Evolutionary conservation across 2,113 vertebrate species (phyloP), one percentile per base, ranked within the genome.

Genomic region (Lepisosteus oculatus): DNA sequence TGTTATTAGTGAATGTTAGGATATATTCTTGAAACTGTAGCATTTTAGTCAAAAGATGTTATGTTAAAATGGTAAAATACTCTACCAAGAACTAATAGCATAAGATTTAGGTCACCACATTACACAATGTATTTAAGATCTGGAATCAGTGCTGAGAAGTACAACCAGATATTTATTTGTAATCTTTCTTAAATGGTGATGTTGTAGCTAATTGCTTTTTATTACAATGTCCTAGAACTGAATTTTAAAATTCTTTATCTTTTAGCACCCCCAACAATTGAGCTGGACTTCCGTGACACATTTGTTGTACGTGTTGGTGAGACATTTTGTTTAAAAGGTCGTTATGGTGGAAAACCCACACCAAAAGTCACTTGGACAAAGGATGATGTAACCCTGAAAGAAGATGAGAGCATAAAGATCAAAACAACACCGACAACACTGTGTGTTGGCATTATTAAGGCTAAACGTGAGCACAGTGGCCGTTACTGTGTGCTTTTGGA

Each of bases 251-350:
- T 72, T 64, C 15, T 61, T 29, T 74, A 41, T 63, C 79, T 78
- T 85, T 72, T 80, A 99, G 97, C 95, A 86, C 97, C 97, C 13
- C 97, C 97, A 3, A 91, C 93, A 29, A 95, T 99, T 78, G 96
- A 99, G 68, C 83, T 99, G 54, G 96, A 98, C 85, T 98, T 99
- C 87, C 93, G 97, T 79, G 97, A 99, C 77, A 97, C 94, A 76
- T 88, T 99, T 66, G 91, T 93, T 51, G 79, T 97, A 78, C 93
- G 96, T 51, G 95, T 98, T 78, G 96, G 95, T 41, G 97, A 99
- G 89, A 92, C 95, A 81, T 96, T 94, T 86, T 91, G 94, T 76
- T 88, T 99, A 67, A 94, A 89, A 73, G 97, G 97, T 43, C 93
- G 85, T 59, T 99, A 98, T 75, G 93, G 94, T 12, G 97, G 97